phyloP scores from a whole-genome alignment of 2,888 invertebrate genomes.

The Rosalia funebris region DNA sequence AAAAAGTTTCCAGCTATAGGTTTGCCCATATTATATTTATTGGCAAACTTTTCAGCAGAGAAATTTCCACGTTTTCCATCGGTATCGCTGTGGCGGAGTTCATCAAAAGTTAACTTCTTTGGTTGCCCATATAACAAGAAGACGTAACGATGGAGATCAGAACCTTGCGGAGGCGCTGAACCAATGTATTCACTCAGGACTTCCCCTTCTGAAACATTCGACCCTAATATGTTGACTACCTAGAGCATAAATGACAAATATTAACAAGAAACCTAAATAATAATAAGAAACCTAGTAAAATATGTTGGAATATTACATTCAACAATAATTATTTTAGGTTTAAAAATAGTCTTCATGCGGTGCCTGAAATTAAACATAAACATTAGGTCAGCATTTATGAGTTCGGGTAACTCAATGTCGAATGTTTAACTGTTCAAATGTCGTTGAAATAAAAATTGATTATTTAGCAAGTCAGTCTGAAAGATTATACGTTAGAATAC shows the following conservation, averaged over 20 bases:
- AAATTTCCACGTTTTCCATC: conserved; percentile 69
- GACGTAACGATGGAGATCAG: conserved; percentile 78
- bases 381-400: too few relatives aligned
- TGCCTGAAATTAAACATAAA: too few relatives aligned
- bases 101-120: conserved; percentile 61
- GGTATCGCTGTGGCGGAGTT: conserved; percentile 63
- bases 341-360: too few relatives aligned
- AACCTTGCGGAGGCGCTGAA: conserved; percentile 77
- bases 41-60: conserved; percentile 67
- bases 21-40: conserved; percentile 68
- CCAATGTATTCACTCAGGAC: conserved; percentile 73
- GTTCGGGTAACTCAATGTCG: too few relatives aligned
- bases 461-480: too few relatives aligned
- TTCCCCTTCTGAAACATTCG: conserved; percentile 72
- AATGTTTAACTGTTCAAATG: too few relatives aligned
- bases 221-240: conserved; percentile 74
- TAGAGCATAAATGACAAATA: conserved; percentile 18
- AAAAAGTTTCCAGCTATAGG: conserved; percentile 73
- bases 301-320: too few relatives aligned
- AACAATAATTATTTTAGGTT: too few relatives aligned
- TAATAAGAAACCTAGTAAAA: not conserved
- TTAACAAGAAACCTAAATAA: not conserved
- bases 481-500: too few relatives aligned
- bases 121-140: conserved; percentile 77
- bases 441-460: too few relatives aligned